Evolutionary conservation across 1,140 invertebrate species (phyloP), one percentile per base, ranked within the genome.

Genomic region (Lucilia sericata): DNA sequence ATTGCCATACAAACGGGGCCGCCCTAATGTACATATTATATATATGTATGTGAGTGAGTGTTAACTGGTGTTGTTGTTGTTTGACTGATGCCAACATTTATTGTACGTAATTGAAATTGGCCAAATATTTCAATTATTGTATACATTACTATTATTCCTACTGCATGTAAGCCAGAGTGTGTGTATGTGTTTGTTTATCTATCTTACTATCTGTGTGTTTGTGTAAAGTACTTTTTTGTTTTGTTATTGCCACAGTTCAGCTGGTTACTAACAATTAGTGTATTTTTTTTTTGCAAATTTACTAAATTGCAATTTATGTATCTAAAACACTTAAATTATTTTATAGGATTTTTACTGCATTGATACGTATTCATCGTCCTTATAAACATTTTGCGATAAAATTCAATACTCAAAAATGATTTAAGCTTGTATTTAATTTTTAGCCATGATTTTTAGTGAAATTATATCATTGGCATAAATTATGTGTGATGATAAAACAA

Each of bases 71-170:
- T 25, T 70, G 60, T 21, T 17, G 17, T 70, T 70, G 25, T 70
- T 21, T 21, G 19, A 70, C 21, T 70, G 65, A 70, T 70, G 65
- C 65, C 65, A 70, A 70, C 65, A 70, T 70, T 70, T 70, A 70
- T 70, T 70, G 65, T 70, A 70, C 65, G 65, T 70, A 70, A 70
- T 70, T 70, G 65, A 70, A 70, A 70, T 70, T 70, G 65, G 65
- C 9, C n/a, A 70, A 70, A 70, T 70, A 70, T 70, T 70, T 70
- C 65, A 70, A 70, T 70, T 19, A 70, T 70, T 70, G 9, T 10
- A 70, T 21, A 70, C 21, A 21, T 70, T 70, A 70, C n/a, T 60
- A 14, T 60, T 60, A 14, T 60, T 60, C 13, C 17, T 10, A n/a
- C 19, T 70, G 60, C 60, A 30, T 30, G 25, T 30, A 30, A 30